Base-by-base conservation (phyloP, 2,888 invertebrate genomes). In the Hedya salicella region DNA sequence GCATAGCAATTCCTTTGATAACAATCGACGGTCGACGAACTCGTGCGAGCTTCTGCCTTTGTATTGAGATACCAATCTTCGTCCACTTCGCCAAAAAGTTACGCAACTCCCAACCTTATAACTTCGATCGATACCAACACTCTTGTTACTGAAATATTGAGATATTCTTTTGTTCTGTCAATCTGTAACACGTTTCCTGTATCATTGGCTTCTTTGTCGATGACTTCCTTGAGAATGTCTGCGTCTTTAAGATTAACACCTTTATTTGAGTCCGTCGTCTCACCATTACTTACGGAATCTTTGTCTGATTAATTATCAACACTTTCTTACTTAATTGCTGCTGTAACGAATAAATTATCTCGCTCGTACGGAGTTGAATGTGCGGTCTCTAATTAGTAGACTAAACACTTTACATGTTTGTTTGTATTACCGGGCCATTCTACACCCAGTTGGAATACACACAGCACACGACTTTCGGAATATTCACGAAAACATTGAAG, bases 1-100 rank as follows among this genome's bases (percentile, higher is more conserved):
- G 80, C 80, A 77, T 73, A 78, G 82, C 76, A 74, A 83, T 85
- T 80, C 82, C 75, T 66, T 75, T 75, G 86, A 88, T 86, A 85
- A 83, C 80, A 81, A 87, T 87, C 83, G 68, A 70, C 81, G 86
- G 87, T 82, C 87, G 80, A 74, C 75, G 86, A 88, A 83, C 88
- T 74, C 83, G 82, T 85, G 87, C 80, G 86, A 87, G 84, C 82
- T 82, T 83, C 79, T 81, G 78, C 74, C 76, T 70, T 80, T 77
- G 69, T 79, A 70, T 68, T 6, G 44, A 67, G 79, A 81, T 82
- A 77, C 64, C 68, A 70, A 80, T 80, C 79, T 68, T 66, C 65
- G 68, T 67, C 66, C 68, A 62, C 67, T 53, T 63, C 57, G 49
- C 57, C 62, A 61, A 60, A 69, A 67, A 62, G 64, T 68, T 69